Evolutionary conservation across 2,888 invertebrate genomes (phyloP).

Genomic region (Rotaria macrura): DNA sequence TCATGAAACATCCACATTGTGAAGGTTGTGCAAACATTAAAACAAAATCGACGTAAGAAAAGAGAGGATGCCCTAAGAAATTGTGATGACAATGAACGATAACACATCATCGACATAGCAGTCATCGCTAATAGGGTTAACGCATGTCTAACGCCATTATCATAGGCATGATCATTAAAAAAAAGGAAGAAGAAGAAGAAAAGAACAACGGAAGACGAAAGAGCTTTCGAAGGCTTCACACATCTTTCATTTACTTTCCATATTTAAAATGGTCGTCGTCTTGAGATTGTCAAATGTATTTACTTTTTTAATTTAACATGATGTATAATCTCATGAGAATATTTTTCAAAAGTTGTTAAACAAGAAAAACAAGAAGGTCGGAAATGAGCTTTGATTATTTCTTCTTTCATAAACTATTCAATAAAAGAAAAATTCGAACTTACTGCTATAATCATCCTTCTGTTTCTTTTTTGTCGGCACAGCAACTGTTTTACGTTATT

Average conservation of each 20-base stretch:
- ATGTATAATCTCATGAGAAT: not conserved
- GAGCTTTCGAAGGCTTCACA: not conserved
- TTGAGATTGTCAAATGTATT: not conserved
- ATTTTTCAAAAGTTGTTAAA: not conserved
- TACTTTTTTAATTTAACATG: not conserved
- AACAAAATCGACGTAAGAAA: not conserved
- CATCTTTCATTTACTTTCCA: not conserved
- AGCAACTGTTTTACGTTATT: not conserved
- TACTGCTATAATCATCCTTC: too few species aligned
- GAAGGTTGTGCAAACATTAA: not conserved
- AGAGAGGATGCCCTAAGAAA: not conserved
- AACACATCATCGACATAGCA: not conserved
- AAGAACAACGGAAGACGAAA: not conserved
- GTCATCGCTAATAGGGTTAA: not conserved
- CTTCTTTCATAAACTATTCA: not conserved
- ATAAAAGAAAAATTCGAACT: not conserved
- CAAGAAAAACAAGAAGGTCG: not conserved
- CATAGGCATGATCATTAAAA: not conserved
- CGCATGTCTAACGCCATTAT: not conserved
- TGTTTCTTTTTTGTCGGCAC: too few species aligned
- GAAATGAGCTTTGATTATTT: not conserved
- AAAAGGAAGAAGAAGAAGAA: not conserved
- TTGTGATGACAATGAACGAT: conserved; percentile 2
- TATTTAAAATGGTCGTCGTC: not conserved
- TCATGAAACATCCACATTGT: not conserved